Evolutionary conservation across 2,797 vertebrate species (phyloP).

Genomic region (Rhinophrynus dorsalis): DNA sequence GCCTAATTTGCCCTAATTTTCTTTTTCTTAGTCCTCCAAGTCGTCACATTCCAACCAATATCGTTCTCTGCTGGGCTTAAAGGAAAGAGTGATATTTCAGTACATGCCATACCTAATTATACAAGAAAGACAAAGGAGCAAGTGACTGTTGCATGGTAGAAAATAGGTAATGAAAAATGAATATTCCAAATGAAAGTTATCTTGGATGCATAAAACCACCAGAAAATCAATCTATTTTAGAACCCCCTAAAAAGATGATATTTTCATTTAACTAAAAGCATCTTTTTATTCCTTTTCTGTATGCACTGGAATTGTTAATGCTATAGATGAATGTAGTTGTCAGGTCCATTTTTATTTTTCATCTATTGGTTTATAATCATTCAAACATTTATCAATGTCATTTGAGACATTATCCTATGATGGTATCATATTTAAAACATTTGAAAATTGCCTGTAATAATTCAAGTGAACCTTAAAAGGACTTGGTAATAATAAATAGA

Average conservation of each 20-base stretch:
- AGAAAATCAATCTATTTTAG: slow-evolving; percentile 11
- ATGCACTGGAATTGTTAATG: background rate
- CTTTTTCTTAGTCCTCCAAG: slow-evolving; percentile 40
- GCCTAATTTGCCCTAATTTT: slow-evolving; percentile 58
- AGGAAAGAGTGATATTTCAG: slow-evolving; percentile 54
- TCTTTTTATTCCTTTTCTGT: background rate
- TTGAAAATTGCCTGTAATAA: slow-evolving; percentile 30
- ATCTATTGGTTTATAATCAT: background rate
- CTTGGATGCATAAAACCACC: background rate
- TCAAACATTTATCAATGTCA: background rate
- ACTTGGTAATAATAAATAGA: slow-evolving; percentile 38
- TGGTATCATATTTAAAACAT: slow-evolving; percentile 4
- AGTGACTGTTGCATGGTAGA: slow-evolving; percentile 48
- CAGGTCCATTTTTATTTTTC: background rate
- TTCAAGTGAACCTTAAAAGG: slow-evolving; percentile 48
- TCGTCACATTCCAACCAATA: slow-evolving; percentile 46
- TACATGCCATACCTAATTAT: slow-evolving; percentile 54
- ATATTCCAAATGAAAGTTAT: slow-evolving; percentile 39
- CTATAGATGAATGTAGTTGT: background rate
- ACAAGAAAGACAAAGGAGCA: slow-evolving; percentile 26
- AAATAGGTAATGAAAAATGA: slow-evolving; percentile 36
- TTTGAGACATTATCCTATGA: slow-evolving; percentile 14
- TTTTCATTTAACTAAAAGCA: background rate
- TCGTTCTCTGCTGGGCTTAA: slow-evolving; percentile 55
- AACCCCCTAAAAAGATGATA: background rate